Conservation (phyloP, 2,113 vertebrate species). For the Podilymbus podiceps region DNA sequence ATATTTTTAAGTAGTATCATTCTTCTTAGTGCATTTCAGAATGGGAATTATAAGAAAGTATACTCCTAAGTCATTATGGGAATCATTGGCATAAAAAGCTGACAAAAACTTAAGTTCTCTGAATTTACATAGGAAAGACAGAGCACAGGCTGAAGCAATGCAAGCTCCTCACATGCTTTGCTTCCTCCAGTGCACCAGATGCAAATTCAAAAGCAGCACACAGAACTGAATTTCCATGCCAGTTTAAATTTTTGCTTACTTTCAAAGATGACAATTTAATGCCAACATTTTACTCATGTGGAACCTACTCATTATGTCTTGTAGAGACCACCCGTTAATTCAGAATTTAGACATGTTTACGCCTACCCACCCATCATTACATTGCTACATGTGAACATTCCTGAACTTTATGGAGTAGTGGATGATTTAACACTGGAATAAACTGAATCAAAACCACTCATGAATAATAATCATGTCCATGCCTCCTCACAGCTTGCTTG, state of each 20-base stretch:
- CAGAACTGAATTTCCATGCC: not conserved
- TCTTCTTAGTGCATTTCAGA: not conserved
- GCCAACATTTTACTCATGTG: not conserved
- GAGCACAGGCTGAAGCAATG: not conserved
- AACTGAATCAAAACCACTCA: not conserved
- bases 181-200: not conserved
- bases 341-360: not conserved
- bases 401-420: not conserved
- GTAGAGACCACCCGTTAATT: not conserved
- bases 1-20: not conserved
- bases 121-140: not conserved
- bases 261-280: not conserved
- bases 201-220: not conserved
- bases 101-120: not conserved
- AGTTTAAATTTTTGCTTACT: not conserved
- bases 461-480: not conserved
- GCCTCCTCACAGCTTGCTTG: not conserved
- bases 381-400: not conserved
- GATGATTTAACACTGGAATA: not conserved
- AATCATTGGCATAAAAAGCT: not conserved
- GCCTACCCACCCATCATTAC: not conserved
- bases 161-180: not conserved
- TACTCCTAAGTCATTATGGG: not conserved
- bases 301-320: not conserved
- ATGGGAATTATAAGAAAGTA: not conserved